Base-by-base conservation (phyloP, 2,797 vertebrate species). In the Knipowitschia caucasica region DNA sequence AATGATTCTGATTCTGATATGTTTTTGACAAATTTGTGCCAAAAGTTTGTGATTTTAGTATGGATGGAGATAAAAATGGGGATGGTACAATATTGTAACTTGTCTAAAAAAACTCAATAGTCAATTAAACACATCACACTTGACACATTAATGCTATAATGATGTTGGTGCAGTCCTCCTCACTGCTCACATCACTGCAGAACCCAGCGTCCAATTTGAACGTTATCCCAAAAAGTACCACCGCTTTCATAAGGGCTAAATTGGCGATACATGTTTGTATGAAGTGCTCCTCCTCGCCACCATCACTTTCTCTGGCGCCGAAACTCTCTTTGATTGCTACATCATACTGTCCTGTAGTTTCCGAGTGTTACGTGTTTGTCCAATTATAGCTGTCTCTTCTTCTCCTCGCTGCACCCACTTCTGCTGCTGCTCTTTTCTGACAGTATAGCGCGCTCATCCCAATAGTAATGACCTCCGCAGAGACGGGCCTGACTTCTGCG, bases 401-500 rank as follows among this genome's bases (percentile, higher is more conserved):
- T 51, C 25, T 18, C 44, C 17, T 27, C 31, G 47, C 55, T 36
- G 5, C 47, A 35, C 69, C 44, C 65, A 54, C 39, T 38, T 38
- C 33, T 18, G 14, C n/a, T 18, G 40, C 38, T 26, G 7, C 50
- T 35, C 27, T 57, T 64, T 42, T 59, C 25, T 59, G 49, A 17
- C 43, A 53, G 49, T 36, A 52, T 29, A 49, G 54, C 53, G 47
- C 9, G 27, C 59, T 77, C 69, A 61, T 75, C 62, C 69, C 49
- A 43, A 39, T 56, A 69, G 68, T 90, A 91, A 90, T 88, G 87
- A 90, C 83, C 77, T 80, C 89, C 85, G 51, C 70, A 40, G 89
- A 88, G 88, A 88, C 46, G n/a, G 27, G 6, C 73, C 43, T 34
- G 18, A 29, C 9, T 33, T 18, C 36, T 20, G 75, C 73, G 76